Base-by-base conservation (phyloP, 2,797 vertebrate genomes). In the Crenichthys baileyi region DNA sequence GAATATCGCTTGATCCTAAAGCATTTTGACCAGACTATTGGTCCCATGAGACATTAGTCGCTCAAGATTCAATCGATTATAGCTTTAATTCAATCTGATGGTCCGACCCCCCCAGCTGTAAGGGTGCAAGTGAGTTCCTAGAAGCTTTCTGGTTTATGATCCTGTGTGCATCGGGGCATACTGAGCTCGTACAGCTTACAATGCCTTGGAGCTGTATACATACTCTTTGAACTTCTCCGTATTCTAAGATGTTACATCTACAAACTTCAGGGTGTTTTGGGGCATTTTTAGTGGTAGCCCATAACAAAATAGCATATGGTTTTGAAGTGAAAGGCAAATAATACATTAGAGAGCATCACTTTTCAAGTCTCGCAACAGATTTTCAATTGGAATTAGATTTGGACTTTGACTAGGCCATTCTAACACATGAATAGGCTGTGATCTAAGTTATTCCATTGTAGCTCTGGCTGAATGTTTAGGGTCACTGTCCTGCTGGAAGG, bases 31-130 rank as follows among this genome's bases (percentile, higher is more conserved):
- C 85, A 87, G 92, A 92, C 92, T 88, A 89, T 85, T 88, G 85
- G 87, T 91, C 90, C 89, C 86, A 3, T 20, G 89, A 91, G 92
- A 91, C 86, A 78, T 85, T 88, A 88, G 89, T 92, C 91, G 85
- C 85, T 94, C 89, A 90, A 88, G 85, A 91, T 93, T 89, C 89
- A 92, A 93, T 94, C 92, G 90, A 92, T 90, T 82, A 73, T 63
- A 78, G 81, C 81, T 86, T 85, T 92, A 89, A 93, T 92, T 92
- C 87, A 91, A 90, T 92, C 85, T 20, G 73, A 81, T 80, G 88
- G 86, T 75, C 78, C 74, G 82, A 2, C 15, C 65, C 77, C 83
- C 84, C 88, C 87, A 73, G 90, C 87, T 89, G 79, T 77, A 56
- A 85, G 85, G 80, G 84, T 88, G 82, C 90, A 87, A 89, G 90